These are phyloP conservation scores for Platichthys stellatus DNA, from an alignment of 2,113 vertebrate genomes.

Conservation along the genomic window DNA sequence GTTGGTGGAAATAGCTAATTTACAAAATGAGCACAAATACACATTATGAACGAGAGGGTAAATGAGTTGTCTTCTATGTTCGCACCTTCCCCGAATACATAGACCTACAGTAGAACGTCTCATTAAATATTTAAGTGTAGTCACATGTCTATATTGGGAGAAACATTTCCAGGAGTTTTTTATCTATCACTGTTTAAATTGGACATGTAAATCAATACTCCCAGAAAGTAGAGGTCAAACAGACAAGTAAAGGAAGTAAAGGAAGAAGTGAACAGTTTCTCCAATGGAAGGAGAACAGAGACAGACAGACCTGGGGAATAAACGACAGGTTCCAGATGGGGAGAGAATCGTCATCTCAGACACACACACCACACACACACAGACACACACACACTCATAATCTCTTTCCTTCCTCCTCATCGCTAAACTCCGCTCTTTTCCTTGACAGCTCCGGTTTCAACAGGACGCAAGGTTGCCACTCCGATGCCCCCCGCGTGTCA, in stretches of 20 bases:
- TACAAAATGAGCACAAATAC: conserved; percentile 27
- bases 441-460: conserved; percentile 63
- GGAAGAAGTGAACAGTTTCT: not conserved
- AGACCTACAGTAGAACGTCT: not conserved
- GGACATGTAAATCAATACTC: not conserved
- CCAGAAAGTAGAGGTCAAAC: not conserved
- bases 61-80: not conserved
- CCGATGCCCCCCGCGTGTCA: conserved; percentile 63
- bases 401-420: conserved; percentile 14
- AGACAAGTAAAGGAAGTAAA: no score
- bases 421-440: conserved; percentile 4
- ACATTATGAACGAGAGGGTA: not conserved
- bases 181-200: not conserved
- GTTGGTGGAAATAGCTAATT: conserved; percentile 24
- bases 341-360: not conserved
- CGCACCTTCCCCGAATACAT: no score
- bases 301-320: conserved; percentile 22
- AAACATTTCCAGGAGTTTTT: no score
- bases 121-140: not conserved
- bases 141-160: not conserved
- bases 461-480: conserved; percentile 65
- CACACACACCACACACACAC: conserved; percentile 11
- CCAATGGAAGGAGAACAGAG: conserved; percentile 7
- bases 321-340: conserved; percentile 21
- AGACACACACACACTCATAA: conserved; percentile 11